These are phyloP conservation scores for Scalopus aquaticus DNA, from an alignment of 2,113 vertebrate genomes.

Conservation along the genomic window DNA sequence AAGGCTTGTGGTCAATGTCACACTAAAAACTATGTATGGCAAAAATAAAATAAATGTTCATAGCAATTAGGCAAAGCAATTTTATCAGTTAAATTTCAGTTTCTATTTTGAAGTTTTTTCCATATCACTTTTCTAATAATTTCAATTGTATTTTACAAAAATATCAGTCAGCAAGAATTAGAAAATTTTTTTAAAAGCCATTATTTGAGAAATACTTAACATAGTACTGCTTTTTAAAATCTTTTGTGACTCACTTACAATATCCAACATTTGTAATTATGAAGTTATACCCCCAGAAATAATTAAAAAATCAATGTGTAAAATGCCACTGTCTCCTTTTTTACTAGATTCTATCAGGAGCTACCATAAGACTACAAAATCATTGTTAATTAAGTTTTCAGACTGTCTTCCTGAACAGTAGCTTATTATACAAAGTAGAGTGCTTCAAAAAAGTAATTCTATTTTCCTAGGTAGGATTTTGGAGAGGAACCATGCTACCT, in stretches of 20 bases:
- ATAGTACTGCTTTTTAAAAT: background rate
- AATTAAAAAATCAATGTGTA: background rate
- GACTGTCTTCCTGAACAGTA: background rate
- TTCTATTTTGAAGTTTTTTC: background rate
- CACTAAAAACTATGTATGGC: background rate
- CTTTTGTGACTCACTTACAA: background rate
- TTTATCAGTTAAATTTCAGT: background rate
- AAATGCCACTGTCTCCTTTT: background rate
- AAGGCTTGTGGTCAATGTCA: background rate
- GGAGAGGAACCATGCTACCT: background rate
- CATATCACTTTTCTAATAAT: background rate
- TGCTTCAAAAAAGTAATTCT: background rate
- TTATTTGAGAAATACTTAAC: background rate
- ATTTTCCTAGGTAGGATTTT: background rate
- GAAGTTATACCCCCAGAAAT: background rate
- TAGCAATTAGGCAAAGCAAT: background rate
- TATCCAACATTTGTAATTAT: background rate
- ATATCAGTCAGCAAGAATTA: background rate
- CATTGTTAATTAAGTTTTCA: background rate
- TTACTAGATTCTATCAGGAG: background rate
- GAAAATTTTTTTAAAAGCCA: background rate
- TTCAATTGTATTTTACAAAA: constrained; percentile 11
- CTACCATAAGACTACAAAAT: background rate
- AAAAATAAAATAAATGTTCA: constrained; percentile 37
- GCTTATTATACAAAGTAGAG: background rate